Conservation (phyloP, 2,113 vertebrate species). For the Odocoileus hemionus region DNA sequence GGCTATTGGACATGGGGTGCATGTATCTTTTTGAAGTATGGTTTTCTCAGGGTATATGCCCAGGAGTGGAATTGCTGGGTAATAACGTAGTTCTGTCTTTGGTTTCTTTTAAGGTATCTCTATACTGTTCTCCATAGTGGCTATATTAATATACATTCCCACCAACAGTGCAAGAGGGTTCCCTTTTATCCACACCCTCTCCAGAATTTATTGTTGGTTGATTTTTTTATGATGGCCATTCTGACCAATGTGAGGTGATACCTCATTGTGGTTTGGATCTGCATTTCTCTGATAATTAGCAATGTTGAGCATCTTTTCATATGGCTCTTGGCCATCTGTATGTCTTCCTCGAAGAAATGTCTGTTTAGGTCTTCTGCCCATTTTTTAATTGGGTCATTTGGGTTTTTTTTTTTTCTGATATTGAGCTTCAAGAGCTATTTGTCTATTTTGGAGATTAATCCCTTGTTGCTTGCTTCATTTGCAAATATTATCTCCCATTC, state of each 20-base stretch:
- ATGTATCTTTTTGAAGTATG: not conserved
- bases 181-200: not conserved
- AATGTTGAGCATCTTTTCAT: not conserved
- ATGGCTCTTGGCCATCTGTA: not conserved
- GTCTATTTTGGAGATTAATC: not conserved
- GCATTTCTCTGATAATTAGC: not conserved
- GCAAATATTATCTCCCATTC: not conserved
- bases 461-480: not conserved
- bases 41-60: not conserved
- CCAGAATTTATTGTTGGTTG: not conserved
- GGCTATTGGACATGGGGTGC: not conserved
- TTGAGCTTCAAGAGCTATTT: not conserved
- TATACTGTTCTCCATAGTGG: not conserved
- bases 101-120: not conserved
- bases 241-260: not conserved
- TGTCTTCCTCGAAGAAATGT: not conserved
- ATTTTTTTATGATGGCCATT: not conserved
- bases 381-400: not conserved
- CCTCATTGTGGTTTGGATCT: not conserved
- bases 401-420: not conserved
- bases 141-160: not conserved
- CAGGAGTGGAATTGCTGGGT: not conserved
- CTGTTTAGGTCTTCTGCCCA: not conserved
- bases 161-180: not conserved
- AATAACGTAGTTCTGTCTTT: not conserved